These are phyloP conservation scores for Kryptolebias marmoratus DNA, from an alignment of 2,113 vertebrate species.

Conservation along the genomic window DNA sequence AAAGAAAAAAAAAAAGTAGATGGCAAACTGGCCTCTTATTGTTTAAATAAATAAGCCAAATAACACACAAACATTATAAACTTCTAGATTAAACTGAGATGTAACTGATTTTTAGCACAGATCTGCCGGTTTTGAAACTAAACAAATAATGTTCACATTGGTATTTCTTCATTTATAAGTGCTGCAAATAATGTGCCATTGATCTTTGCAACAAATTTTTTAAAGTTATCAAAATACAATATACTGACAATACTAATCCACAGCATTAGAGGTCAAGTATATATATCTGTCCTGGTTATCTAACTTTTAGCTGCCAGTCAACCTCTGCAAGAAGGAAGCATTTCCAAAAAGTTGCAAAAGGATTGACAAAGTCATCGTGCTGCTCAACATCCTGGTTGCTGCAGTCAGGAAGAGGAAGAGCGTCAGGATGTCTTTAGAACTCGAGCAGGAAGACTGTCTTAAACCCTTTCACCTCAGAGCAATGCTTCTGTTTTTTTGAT, in stretches of 20 bases:
- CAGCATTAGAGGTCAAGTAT: neutral
- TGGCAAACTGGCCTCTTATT: neutral
- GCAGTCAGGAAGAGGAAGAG: constrained; percentile 61
- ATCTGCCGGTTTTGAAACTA: no score
- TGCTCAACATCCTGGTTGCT: constrained; percentile 50
- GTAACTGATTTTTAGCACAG: neutral
- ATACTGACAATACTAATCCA: neutral
- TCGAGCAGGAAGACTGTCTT: constrained; percentile 48
- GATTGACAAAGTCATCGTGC: constrained; percentile 24
- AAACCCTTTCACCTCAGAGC: neutral
- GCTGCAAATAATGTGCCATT: neutral
- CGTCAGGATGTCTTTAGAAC: constrained; percentile 55
- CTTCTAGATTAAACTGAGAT: neutral
- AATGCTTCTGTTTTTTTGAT: constrained; percentile 30
- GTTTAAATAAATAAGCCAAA: neutral
- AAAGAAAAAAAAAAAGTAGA: no score
- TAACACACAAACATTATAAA: neutral
- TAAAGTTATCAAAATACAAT: no score
- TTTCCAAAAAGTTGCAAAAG: constrained; percentile 10
- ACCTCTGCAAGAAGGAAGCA: constrained; percentile 20
- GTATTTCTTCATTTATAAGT: neutral
- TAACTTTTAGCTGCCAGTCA: neutral
- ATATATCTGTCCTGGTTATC: neutral
- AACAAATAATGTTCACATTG: neutral
- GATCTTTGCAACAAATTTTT: neutral